phyloP scores from a whole-genome alignment of 2,888 invertebrate genomes.

The Cremastobaeus sp. region DNA sequence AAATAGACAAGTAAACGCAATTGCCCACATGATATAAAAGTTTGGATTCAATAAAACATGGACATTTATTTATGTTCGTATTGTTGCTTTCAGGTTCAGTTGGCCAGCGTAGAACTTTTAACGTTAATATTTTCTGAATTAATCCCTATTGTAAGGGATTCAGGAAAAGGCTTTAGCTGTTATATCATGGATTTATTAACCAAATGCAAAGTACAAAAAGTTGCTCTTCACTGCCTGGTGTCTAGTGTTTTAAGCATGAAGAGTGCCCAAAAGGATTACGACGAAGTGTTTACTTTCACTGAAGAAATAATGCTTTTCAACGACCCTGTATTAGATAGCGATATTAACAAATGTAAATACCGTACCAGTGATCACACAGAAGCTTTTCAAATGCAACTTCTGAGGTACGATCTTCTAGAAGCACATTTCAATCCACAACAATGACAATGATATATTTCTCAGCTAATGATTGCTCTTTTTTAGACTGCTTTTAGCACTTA shows the following conservation, averaged over 20 bases:
- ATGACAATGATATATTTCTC: no score
- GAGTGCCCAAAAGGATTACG: slow-evolving; percentile 75
- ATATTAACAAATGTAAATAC: slow-evolving; percentile 79
- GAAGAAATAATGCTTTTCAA: slow-evolving; percentile 88
- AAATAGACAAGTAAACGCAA: slow-evolving; percentile 81
- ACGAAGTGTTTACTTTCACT: slow-evolving; percentile 82
- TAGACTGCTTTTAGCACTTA: slow-evolving; percentile 84
- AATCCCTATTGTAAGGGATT: slow-evolving; percentile 86
- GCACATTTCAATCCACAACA: not conserved
- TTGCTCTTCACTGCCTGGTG: slow-evolving; percentile 88
- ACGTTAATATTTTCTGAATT: slow-evolving; percentile 86
- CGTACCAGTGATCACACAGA: slow-evolving; percentile 83
- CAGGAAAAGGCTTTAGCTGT: slow-evolving; percentile 86
- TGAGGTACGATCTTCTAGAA: slow-evolving; percentile 77
- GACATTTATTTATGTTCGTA: no score
- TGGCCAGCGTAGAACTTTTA: slow-evolving; percentile 86
- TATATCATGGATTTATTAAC: slow-evolving; percentile 87
- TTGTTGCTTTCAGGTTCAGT: slow-evolving; percentile 82
- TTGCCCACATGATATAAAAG: not conserved
- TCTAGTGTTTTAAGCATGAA: slow-evolving; percentile 85
- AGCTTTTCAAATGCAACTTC: slow-evolving; percentile 84
- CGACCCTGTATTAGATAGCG: slow-evolving; percentile 79
- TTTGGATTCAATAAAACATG: no score
- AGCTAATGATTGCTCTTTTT: no score
- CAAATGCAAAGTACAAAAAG: slow-evolving; percentile 90